Evolutionary conservation across 2,888 invertebrate genomes (phyloP).

Genomic region (Pristionchus entomophagus): DNA sequence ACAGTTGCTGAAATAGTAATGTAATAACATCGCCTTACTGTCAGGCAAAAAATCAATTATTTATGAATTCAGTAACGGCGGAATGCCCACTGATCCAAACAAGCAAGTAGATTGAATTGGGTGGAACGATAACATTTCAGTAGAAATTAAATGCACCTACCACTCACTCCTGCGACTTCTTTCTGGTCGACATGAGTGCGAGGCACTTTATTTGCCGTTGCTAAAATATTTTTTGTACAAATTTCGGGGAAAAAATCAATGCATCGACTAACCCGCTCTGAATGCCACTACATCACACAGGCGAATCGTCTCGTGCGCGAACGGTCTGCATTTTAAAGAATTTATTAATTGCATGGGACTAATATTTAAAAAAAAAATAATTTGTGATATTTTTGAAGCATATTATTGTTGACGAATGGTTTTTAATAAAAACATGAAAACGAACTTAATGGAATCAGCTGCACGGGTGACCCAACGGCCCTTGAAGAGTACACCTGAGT

Average conservation of each 20-base stretch:
- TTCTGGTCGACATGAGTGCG: not conserved
- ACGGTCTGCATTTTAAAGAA: not conserved
- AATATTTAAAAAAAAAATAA: too few species aligned
- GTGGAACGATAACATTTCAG: not conserved
- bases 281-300: constrained; percentile 12
- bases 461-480: too few species aligned
- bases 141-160: not conserved
- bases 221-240: not conserved
- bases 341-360: not conserved
- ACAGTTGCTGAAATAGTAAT: too few species aligned
- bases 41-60: too few species aligned
- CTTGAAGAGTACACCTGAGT: too few species aligned
- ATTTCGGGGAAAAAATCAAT: not conserved
- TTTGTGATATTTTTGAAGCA: too few species aligned
- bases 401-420: too few species aligned
- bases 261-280: not conserved
- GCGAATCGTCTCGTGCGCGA: constrained; percentile 6
- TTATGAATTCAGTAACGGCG: too few species aligned
- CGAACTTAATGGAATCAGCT: too few species aligned
- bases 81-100: too few species aligned
- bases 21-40: too few species aligned
- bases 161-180: not conserved
- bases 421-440: not conserved
- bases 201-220: not conserved
- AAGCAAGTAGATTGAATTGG: too few species aligned